Percentiles rank a stretch among this genome's conserved stretches.
These are phyloP conservation scores for Oxyruncus cristatus DNA, from an alignment of 2,113 vertebrate species.

Conservation along the genomic window DNA sequence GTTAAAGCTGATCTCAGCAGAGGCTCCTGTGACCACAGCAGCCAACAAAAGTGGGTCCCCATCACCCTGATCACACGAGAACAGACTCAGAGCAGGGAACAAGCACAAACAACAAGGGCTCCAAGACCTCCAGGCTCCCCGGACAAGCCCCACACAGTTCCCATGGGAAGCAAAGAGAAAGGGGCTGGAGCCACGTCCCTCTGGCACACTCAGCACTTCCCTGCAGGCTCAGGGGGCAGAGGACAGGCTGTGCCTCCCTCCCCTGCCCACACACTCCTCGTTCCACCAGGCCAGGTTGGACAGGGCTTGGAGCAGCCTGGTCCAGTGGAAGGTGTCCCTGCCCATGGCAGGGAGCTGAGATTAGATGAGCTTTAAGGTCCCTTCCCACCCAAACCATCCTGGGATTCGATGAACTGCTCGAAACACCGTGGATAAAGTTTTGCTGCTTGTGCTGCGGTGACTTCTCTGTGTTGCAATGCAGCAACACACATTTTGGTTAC, in stretches of 20 bases:
- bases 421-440: fast-evolving
- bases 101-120: not conserved
- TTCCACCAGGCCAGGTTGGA: not conserved
- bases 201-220: not conserved
- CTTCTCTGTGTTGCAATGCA: not conserved
- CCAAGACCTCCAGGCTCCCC: not conserved
- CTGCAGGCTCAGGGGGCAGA: not conserved
- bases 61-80: not conserved
- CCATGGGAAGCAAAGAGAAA: not conserved
- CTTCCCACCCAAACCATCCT: not conserved
- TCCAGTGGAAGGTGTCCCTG: not conserved
- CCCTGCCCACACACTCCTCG: fast-evolving
- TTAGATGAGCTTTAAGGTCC: not conserved
- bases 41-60: fast-evolving
- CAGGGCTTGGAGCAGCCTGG: not conserved
- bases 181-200: not conserved
- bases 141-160: not conserved
- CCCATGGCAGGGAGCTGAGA: not conserved
- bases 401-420: not conserved
- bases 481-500: not conserved
- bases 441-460: not conserved
- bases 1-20: fast-evolving
- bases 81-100: not conserved
- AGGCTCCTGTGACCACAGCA: fast-evolving
- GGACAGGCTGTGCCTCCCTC: not conserved